Evolutionary conservation across 1,140 invertebrate species (phyloP).

Genomic region (Conopomorpha cramerella): DNA sequence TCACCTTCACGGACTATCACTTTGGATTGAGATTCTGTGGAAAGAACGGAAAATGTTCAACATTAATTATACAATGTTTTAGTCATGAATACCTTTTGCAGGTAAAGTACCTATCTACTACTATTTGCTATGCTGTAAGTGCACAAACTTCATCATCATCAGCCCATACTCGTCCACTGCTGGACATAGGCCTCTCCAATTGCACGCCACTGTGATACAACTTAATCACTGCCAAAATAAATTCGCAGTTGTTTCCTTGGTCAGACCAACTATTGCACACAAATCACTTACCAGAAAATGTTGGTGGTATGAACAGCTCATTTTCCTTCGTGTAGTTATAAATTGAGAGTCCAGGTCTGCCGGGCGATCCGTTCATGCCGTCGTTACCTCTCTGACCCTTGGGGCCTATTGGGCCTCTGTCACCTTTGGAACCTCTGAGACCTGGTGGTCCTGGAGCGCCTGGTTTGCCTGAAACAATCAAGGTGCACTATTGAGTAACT

Average conservation of each 20-base stretch:
- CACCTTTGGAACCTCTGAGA: constrained; percentile 63
- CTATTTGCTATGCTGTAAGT: too few relatives aligned
- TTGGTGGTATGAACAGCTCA: constrained; percentile 77
- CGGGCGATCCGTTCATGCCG: constrained; percentile 69
- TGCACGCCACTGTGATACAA: too few relatives aligned
- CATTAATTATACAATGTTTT: too few relatives aligned
- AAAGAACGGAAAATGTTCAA: constrained; percentile 6
- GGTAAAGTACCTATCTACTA: too few relatives aligned
- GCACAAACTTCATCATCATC: too few relatives aligned
- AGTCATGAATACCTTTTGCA: too few relatives aligned
- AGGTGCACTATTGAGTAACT: too few relatives aligned
- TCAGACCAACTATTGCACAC: neutral
- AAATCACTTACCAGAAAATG: constrained; percentile 67
- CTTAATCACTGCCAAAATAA: too few relatives aligned
- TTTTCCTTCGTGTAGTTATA: constrained; percentile 71
- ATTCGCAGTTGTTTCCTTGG: too few relatives aligned
- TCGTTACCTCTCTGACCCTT: constrained; percentile 71
- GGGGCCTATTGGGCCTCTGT: constrained; percentile 68
- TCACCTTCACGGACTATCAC: constrained; percentile 63
- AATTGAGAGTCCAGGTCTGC: constrained; percentile 74
- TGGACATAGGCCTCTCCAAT: too few relatives aligned
- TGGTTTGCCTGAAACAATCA: constrained; percentile 45
- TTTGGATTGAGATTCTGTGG: constrained; percentile 40
- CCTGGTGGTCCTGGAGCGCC: constrained; percentile 63
- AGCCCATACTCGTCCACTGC: too few relatives aligned